These are phyloP conservation scores for Grantiella picta DNA, from an alignment of 2,113 vertebrate genomes.

Conservation along the genomic window DNA sequence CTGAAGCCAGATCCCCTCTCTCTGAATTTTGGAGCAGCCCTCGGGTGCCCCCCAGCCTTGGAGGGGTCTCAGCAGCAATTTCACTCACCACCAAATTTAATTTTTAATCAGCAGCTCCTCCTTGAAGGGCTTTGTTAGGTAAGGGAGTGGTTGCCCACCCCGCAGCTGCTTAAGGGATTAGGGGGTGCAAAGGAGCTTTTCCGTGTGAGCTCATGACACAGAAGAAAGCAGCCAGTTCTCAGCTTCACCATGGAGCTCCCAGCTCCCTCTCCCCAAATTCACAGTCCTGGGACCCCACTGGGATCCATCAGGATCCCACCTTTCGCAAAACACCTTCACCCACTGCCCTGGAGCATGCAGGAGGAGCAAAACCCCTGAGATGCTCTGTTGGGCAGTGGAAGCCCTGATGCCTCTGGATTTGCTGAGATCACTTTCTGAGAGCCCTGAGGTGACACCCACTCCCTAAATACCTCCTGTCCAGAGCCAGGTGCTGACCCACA, in stretches of 20 bases:
- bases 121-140: not conserved
- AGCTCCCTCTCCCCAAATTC: not conserved
- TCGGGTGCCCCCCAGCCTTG: rapidly evolving
- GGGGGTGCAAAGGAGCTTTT: conserved; percentile 17
- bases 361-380: rapidly evolving
- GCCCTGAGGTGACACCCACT: not conserved
- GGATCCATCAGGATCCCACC: not conserved
- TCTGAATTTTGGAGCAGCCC: rapidly evolving
- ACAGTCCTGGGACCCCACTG: not conserved
- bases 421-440: not conserved
- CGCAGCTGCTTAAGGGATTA: not conserved
- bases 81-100: not conserved
- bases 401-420: not conserved
- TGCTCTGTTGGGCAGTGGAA: rapidly evolving
- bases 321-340: not conserved
- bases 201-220: not conserved
- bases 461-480: not conserved
- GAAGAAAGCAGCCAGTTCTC: not conserved
- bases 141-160: not conserved
- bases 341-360: rapidly evolving
- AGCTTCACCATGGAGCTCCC: not conserved
- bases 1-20: not conserved
- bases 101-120: not conserved
- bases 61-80: not conserved
- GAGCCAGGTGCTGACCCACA: not conserved